Evolutionary conservation across 2,888 invertebrate species (phyloP).

Genomic region (Andrena trimmerana): DNA sequence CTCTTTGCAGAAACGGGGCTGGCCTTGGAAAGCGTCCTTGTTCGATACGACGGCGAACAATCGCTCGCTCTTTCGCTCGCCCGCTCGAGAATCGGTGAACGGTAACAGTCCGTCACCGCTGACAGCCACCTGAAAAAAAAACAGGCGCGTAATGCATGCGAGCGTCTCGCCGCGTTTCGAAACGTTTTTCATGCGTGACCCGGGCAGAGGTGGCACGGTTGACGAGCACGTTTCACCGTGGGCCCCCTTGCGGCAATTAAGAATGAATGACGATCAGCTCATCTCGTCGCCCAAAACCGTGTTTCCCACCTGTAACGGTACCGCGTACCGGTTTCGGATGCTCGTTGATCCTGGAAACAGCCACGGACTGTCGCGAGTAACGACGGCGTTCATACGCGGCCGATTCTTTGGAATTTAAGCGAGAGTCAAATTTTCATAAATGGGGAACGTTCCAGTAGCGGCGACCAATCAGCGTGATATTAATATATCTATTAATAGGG

Average conservation of each 20-base stretch:
- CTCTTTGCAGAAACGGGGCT: constrained; percentile 24
- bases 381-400: constrained; percentile 5
- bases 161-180: background rate
- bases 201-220: background rate
- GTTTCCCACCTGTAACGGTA: constrained; percentile 57
- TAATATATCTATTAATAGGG: too few species aligned
- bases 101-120: constrained; percentile 48
- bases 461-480: too few species aligned
- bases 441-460: too few species aligned
- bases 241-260: constrained; percentile 42
- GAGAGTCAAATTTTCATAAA: constrained; percentile 1
- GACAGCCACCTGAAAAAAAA: constrained; percentile 40
- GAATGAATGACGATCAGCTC: constrained; percentile 22
- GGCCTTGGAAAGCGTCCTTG: constrained; percentile 58
- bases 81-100: constrained; percentile 61
- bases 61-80: constrained; percentile 31
- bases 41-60: constrained; percentile 42
- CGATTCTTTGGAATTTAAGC: constrained; percentile 29
- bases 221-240: background rate
- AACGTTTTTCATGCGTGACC: constrained; percentile 16
- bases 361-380: constrained; percentile 19
- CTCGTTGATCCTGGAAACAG: background rate
- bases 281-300: constrained; percentile 34
- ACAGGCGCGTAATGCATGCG: constrained; percentile 15
- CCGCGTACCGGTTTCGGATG: constrained; percentile 58